phyloP scores from a whole-genome alignment of 1,140 invertebrate genomes.

The Leptopilina boulardi region DNA sequence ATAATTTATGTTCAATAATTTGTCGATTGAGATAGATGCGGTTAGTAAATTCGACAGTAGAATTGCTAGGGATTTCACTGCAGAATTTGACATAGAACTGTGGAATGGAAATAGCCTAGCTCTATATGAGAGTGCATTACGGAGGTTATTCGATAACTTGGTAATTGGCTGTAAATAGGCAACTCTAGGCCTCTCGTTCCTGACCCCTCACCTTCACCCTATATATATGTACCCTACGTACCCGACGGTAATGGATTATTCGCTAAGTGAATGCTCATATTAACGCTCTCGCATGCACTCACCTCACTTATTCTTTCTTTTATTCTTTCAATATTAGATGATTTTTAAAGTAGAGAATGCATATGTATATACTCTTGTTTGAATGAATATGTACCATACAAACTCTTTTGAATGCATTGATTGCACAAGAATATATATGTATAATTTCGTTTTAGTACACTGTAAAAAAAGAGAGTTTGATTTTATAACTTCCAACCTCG shows the following conservation, averaged over 20 bases:
- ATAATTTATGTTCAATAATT: neutral
- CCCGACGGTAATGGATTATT: slow-evolving; percentile 61
- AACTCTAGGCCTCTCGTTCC: slow-evolving; percentile 38
- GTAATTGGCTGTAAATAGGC: slow-evolving; percentile 65
- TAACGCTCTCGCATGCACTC: slow-evolving; percentile 37
- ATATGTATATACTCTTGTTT: no score
- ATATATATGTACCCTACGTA: slow-evolving; percentile 35
- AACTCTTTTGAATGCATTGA: no score
- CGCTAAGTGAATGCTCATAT: slow-evolving; percentile 52
- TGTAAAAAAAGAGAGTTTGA: no score
- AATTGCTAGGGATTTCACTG: slow-evolving; percentile 3
- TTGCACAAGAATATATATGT: no score
- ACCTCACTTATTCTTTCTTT: slow-evolving; percentile 15
- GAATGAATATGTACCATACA: no score
- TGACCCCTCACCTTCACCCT: slow-evolving; percentile 40
- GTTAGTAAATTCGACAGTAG: neutral
- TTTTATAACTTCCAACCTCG: no score
- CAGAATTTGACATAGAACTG: slow-evolving; percentile 17
- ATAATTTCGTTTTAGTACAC: no score
- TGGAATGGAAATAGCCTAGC: slow-evolving; percentile 18
- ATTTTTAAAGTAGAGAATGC: neutral
- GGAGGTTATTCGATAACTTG: slow-evolving; percentile 61
- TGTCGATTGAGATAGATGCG: neutral
- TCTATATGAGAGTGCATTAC: slow-evolving; percentile 43
- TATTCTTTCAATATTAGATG: neutral